A percentile compares a stretch with the other conserved stretches of the same genome.
phyloP scores from a whole-genome alignment of 1,140 invertebrate genomes.

The Trialeurodes vaporariorum region DNA sequence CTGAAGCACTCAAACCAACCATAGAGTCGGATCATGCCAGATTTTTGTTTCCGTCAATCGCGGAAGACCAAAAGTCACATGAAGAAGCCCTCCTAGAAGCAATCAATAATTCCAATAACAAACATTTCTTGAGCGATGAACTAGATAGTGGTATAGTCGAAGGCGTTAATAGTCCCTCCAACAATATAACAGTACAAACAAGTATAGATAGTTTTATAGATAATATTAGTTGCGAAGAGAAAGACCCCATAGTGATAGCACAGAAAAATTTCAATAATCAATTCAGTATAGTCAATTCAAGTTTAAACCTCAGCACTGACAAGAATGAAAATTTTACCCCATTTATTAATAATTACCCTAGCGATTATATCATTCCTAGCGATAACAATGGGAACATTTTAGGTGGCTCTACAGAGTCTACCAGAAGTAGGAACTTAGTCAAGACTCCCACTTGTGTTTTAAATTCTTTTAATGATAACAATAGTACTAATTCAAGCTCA shows the following conservation, averaged over 20 bases:
- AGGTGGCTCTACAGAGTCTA: background rate
- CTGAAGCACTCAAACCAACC: background rate
- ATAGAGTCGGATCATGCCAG: background rate
- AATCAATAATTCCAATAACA: background rate
- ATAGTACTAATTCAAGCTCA: no score
- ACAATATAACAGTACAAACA: background rate
- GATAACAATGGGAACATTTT: background rate
- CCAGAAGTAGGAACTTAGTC: background rate
- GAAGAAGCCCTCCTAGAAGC: background rate
- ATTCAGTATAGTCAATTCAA: background rate
- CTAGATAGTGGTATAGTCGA: background rate
- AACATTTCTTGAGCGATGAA: background rate
- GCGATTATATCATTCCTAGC: no score
- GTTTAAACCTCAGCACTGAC: no score
- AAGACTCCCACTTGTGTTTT: background rate
- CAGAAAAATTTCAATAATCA: background rate
- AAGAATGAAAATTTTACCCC: no score
- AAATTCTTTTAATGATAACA: no score
- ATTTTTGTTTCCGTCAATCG: slow-evolving; percentile 10
- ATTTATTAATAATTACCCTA: no score
- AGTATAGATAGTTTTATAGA: background rate
- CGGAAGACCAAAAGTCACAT: slow-evolving; percentile 6
- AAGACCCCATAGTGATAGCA: background rate
- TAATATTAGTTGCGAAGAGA: background rate
- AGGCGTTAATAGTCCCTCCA: background rate